Base-by-base conservation (phyloP, 2,113 vertebrate species). In the Corynorhinus townsendii region DNA sequence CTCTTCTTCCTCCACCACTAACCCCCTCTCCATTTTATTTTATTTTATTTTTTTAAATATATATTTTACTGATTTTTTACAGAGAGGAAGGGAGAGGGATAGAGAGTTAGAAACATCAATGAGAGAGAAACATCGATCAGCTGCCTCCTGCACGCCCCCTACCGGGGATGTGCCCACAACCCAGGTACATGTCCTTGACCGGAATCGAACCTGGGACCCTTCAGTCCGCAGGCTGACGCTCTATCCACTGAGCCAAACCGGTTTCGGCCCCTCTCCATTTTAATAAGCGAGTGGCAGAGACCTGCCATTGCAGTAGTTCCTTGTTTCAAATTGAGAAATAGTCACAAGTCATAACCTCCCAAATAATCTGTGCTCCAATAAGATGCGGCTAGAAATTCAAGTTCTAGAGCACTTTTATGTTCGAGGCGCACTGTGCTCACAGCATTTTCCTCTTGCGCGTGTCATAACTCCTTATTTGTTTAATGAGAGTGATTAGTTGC, bases 401-500 rank as follows among this genome's bases (percentile, higher is more conserved):
- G 96, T 96, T 96, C 94, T 91, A 96, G 94, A 93, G 87, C 43
- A 52, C 71, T 80, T 89, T 94, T 79, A 68, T 95, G 96, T 83
- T 73, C 69, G 66, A 96, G 85, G 80, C 76, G 88, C 64, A 56
- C 52, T 66, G 12, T 72, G 43, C 82, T 94, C 64, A 94, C 8
- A 85, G 47, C 15, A 43, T 71, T 92, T 93, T 85, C 35, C 54
- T 93, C 79, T 85, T 79, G 16, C 62, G 89, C 71, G 86, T 86
- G 35, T 93, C 96, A 95, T 93, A 72, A 94, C 95, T 96, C 52
- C 77, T 96, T 96, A 95, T 96, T 96, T 95, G 56, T 93, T 94
- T 97, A 95, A 97, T 92, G 92, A 87, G 68, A 83, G 89, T 95
- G 95, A 96, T 96, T 95, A 96, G 92, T 89, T 86, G 91, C 20